Base-by-base conservation (phyloP, 2,113 vertebrate species). In the Neogobius melanostomus region DNA sequence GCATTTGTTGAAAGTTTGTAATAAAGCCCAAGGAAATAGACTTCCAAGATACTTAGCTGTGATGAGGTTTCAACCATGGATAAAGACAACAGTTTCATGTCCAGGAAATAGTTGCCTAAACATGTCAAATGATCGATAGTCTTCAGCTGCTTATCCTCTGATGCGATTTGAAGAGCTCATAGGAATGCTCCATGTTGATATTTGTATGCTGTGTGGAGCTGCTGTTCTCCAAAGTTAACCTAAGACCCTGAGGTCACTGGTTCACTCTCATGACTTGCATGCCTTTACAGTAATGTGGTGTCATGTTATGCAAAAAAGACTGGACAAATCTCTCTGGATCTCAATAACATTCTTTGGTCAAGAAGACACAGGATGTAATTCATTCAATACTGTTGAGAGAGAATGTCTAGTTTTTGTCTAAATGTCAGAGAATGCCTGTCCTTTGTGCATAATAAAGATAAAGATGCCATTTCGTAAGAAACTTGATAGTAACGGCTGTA, bases 211-310 rank as follows among this genome's bases (percentile, higher is more conserved):
- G 75, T 81, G 72, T 76, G 69, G 78, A 36, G 73, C 72, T 82
- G 73, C 72, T 79, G 68, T 84, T 79, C 68, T 52, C 81, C 57
- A 77, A 76, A 74, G 82, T 85, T 83, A 75, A 84, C 87, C 79
- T 75, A 61, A 85, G 82, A 90, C 83, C 85, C 66, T 11, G 65
- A 66, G 79, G 73, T 82, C 73, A 52, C 8, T 14, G 62, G 82
- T 80, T 87, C 76, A 81, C 6, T 54, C 82, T 72, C 76, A 71
- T 87, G 81, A 82, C 88, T 72, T 6, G 64, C 66, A 11, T 71
- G 75, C 77, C 69, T 82, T 78, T 69, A 69, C 80, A 80, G 73
- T 77, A 71, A 64, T 14, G 53, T 16, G 59, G 61, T 72, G 71
- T 81, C 6, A 8, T 47, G 42, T 66, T 74, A 48, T 69, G 73